Conservation (phyloP, 2,888 invertebrate species). For the Leptinotarsa rubiginosa region DNA sequence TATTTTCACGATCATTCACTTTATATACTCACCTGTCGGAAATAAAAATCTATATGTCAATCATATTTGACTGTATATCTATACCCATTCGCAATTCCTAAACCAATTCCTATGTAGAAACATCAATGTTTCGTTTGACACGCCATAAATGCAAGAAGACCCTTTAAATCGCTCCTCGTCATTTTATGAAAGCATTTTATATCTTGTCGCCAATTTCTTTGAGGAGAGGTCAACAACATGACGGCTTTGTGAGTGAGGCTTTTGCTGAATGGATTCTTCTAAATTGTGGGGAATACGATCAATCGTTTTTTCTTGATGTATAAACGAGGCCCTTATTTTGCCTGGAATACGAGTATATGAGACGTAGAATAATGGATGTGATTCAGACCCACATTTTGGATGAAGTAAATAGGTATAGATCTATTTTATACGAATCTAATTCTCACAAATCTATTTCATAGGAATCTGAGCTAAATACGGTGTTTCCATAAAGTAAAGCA, state of each 20-base stretch:
- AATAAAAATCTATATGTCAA: no score
- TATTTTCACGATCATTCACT: no score
- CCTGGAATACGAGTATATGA: constrained; percentile 13
- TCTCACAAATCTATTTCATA: no score
- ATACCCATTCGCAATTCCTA: no score
- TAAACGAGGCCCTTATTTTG: constrained; percentile 21
- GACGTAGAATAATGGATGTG: background rate
- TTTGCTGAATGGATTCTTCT: no score
- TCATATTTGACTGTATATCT: no score
- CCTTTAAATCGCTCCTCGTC: constrained; percentile 27
- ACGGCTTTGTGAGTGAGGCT: background rate
- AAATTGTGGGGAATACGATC: constrained; percentile 3
- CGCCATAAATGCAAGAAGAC: constrained; percentile 14
- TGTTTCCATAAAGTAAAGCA: no score
- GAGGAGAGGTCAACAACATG: constrained; percentile 5
- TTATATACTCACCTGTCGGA: no score
- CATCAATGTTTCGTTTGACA: background rate
- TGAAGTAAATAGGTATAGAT: no score
- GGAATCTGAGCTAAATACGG: no score
- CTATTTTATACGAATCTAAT: no score
- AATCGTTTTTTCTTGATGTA: constrained; percentile 10
- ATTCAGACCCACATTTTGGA: no score
- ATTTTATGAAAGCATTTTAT: constrained; percentile 32
- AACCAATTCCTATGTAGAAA: background rate
- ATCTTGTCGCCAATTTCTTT: constrained; percentile 14